These are phyloP conservation scores for Hydrotaea cyrtoneurina DNA, from an alignment of 2,888 invertebrate species.

Conservation along the genomic window DNA sequence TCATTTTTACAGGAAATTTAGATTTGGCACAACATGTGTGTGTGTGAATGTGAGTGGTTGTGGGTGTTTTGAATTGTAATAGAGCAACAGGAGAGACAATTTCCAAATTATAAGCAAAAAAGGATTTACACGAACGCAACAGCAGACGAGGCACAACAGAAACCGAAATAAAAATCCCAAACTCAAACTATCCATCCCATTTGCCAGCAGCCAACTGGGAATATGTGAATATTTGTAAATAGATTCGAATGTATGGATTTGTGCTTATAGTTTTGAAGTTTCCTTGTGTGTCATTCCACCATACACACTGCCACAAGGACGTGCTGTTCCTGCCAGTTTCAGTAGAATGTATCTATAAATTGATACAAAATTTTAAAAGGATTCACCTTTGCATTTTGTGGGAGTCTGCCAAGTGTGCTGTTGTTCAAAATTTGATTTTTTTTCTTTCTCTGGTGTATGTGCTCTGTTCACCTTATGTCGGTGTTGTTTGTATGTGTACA, in stretches of 20 bases:
- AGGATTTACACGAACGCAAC: slow-evolving; percentile 70
- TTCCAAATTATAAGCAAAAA: slow-evolving; percentile 75
- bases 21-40: slow-evolving; percentile 31
- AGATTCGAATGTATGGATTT: slow-evolving; percentile 56
- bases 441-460: neutral
- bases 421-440: slow-evolving; percentile 50
- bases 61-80: slow-evolving; percentile 70
- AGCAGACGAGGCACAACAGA: neutral
- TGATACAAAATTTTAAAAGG: slow-evolving; percentile 51
- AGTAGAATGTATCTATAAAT: slow-evolving; percentile 50
- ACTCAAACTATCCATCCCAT: neutral
- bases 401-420: slow-evolving; percentile 18
- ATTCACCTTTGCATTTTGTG: slow-evolving; percentile 52
- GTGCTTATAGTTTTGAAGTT: neutral
- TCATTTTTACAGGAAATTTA: slow-evolving; percentile 53
- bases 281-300: neutral
- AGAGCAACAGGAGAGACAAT: slow-evolving; percentile 75
- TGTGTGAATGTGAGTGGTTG: slow-evolving; percentile 40
- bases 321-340: slow-evolving; percentile 17
- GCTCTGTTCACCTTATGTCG: neutral
- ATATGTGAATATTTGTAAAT: slow-evolving; percentile 52
- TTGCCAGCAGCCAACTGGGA: neutral
- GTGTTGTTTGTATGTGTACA: slow-evolving; percentile 12
- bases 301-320: too few species aligned
- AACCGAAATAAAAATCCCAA: neutral